phyloP scores from a whole-genome alignment of 2,888 invertebrate genomes.

The Nomada flava region DNA sequence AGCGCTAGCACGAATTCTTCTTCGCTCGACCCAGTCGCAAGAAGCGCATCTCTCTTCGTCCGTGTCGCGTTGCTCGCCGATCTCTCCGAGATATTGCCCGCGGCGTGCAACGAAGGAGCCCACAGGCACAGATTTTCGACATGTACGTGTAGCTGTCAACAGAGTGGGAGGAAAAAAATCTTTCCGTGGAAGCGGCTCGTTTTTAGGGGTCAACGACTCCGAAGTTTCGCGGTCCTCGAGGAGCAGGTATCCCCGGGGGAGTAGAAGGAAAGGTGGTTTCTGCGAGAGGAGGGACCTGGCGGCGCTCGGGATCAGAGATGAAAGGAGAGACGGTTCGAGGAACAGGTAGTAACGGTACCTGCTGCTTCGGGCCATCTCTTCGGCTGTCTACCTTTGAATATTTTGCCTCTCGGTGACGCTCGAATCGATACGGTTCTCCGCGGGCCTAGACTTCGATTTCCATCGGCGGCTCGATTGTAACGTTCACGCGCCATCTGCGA shows the following conservation, averaged over 20 bases:
- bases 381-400: constrained; percentile 54
- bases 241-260: background rate
- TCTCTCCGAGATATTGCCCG: background rate
- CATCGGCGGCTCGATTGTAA: background rate
- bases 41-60: no score
- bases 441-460: background rate
- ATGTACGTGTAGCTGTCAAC: background rate
- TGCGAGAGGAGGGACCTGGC: constrained; percentile 24
- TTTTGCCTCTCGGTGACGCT: constrained; percentile 36
- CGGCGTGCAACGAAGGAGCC: no score
- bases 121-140: background rate
- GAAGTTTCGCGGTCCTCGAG: constrained; percentile 57
- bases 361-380: constrained; percentile 45
- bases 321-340: constrained; percentile 55
- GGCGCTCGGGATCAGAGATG: constrained; percentile 29
- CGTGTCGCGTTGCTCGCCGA: background rate
- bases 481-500: background rate
- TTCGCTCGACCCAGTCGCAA: no score
- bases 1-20: no score
- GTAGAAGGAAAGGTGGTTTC: constrained; percentile 11
- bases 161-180: background rate
- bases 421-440: constrained; percentile 35
- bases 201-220: constrained; percentile 62
- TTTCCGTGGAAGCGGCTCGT: constrained; percentile 38
- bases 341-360: constrained; percentile 79